phyloP scores from a whole-genome alignment of 2,797 vertebrate species.

The Sylvia borin region DNA sequence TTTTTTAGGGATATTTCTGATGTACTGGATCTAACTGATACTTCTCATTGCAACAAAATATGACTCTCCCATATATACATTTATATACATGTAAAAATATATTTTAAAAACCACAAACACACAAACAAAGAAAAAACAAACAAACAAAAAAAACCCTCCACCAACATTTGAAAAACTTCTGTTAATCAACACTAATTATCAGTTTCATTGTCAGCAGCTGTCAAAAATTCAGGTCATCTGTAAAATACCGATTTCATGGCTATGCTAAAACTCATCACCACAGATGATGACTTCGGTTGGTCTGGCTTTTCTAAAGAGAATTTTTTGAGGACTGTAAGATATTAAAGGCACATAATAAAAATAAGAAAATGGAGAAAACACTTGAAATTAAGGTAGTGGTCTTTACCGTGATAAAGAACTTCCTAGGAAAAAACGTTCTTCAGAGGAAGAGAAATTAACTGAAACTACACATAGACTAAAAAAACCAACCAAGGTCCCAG shows the following conservation, averaged over 20 bases:
- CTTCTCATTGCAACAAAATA: neutral
- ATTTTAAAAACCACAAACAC: neutral
- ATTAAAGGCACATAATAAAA: neutral
- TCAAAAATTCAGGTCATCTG: neutral
- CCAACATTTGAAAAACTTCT: neutral
- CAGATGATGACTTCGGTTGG: neutral
- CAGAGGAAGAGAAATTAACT: neutral
- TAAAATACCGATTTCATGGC: neutral
- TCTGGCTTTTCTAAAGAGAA: neutral
- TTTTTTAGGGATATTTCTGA: neutral
- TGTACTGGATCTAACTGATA: neutral
- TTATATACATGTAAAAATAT: neutral
- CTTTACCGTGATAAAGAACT: neutral
- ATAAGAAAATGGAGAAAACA: neutral
- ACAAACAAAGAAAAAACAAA: fast-evolving
- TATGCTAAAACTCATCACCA: neutral
- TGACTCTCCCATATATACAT: neutral
- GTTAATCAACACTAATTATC: neutral
- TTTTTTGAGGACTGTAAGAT: neutral
- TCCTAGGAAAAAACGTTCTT: neutral
- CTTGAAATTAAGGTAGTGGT: neutral
- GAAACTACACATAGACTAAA: neutral
- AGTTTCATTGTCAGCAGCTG: neutral
- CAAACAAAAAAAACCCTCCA: fast-evolving
- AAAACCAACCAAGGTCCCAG: neutral